A percentile compares a stretch with the other conserved stretches of the same genome.
Conservation (phyloP, 35 echinoderm and acorn worm genomes). For the Apostichopus californicus region DNA sequence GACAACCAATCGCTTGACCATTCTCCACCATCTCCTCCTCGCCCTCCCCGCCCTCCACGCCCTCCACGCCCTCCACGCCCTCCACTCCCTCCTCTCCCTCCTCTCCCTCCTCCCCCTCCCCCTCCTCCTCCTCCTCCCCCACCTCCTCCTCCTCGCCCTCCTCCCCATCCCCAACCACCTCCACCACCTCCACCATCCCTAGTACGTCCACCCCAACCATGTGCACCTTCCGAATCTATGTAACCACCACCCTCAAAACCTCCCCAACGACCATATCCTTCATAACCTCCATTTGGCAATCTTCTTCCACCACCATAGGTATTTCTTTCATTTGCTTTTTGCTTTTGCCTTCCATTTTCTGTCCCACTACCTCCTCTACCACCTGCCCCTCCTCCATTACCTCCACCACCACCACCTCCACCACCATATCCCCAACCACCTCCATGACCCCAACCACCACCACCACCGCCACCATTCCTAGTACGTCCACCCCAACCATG, state of each 20-base stretch:
- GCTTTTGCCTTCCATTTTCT: too few species aligned
- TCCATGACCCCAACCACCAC: background rate
- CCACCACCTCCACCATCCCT: background rate
- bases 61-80: too few species aligned
- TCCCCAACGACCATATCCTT: background rate
- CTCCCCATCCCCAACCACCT: background rate
- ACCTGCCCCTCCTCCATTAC: background rate
- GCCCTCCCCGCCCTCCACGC: background rate
- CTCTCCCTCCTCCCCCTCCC: background rate
- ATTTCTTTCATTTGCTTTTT: too few species aligned
- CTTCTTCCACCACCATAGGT: background rate
- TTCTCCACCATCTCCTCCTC: background rate
- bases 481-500: background rate
- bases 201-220: background rate
- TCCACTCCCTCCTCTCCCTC: background rate
- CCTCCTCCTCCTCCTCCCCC: background rate
- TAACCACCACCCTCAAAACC: background rate
- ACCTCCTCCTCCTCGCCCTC: background rate
- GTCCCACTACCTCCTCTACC: background rate
- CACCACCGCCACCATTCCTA: background rate
- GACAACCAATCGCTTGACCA: too few species aligned
- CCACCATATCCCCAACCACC: background rate
- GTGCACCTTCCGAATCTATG: too few species aligned
- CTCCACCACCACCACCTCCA: background rate
- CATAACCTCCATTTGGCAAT: background rate